phyloP scores from a whole-genome alignment of 2,888 invertebrate species.

The Zygothrica quintamaculata region DNA sequence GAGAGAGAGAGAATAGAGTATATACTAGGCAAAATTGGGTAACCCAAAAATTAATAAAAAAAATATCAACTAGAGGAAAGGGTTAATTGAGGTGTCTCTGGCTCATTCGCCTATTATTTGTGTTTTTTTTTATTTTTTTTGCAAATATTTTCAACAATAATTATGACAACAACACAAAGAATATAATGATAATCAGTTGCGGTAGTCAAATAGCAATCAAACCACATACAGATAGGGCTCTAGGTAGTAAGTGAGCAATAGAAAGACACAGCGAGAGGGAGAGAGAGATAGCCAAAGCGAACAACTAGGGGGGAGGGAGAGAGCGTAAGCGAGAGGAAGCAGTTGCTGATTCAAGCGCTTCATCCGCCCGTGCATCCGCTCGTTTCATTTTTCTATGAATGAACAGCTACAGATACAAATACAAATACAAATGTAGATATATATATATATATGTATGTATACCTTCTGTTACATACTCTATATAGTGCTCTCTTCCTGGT shows the following conservation, averaged over 20 bases:
- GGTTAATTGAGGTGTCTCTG: constrained; percentile 10
- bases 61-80: background rate
- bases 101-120: background rate
- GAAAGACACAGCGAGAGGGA: background rate
- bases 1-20: too few species aligned
- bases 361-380: constrained; percentile 80
- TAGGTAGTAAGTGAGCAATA: constrained; percentile 2
- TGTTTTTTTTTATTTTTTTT: constrained; percentile 23
- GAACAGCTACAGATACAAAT: constrained; percentile 45
- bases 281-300: background rate
- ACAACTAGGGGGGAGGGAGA: constrained; percentile 10
- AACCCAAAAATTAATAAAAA: background rate
- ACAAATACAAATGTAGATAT: constrained; percentile 8
- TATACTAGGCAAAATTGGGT: too few species aligned
- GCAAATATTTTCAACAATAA: constrained; percentile 63
- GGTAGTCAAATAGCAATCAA: constrained; percentile 66
- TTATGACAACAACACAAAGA: constrained; percentile 61
- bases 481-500: constrained; percentile 41
- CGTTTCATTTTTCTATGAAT: constrained; percentile 70
- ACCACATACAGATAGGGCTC: constrained; percentile 9
- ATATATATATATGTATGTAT: constrained; percentile 7
- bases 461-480: too few species aligned
- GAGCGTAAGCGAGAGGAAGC: constrained; percentile 29
- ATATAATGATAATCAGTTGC: constrained; percentile 69
- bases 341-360: constrained; percentile 71